Conservation (phyloP, 2,113 vertebrate genomes). For the Poecilia latipinna region DNA sequence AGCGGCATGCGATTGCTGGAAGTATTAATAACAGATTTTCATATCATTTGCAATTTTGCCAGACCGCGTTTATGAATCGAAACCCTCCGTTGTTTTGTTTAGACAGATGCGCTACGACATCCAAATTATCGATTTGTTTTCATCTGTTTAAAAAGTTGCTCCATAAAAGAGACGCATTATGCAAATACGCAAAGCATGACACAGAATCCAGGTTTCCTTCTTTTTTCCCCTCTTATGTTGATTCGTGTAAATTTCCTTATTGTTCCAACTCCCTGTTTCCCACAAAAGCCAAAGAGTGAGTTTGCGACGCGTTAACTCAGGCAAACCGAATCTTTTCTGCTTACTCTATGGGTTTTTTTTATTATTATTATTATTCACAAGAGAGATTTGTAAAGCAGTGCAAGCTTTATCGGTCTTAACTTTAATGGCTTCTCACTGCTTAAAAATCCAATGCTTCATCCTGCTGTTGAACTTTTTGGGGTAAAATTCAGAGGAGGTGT, state of each 20-base stretch:
- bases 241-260: conserved; percentile 38
- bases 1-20: conserved; percentile 48
- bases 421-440: conserved; percentile 55
- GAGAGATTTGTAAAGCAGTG: conserved; percentile 55
- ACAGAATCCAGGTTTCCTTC: conserved; percentile 14
- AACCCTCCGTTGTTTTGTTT: background rate
- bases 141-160: conserved; percentile 20
- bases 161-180: conserved; percentile 36
- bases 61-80: conserved; percentile 46
- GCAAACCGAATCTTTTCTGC: conserved; percentile 72
- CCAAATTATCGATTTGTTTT: conserved; percentile 16
- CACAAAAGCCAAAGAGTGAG: conserved; percentile 53
- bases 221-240: conserved; percentile 32
- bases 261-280: conserved; percentile 56
- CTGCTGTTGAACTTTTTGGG: conserved; percentile 64
- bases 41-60: conserved; percentile 41
- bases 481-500: conserved; percentile 45
- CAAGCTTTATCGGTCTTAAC: conserved; percentile 52
- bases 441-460: conserved; percentile 49
- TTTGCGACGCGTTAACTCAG: conserved; percentile 51
- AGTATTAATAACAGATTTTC: conserved; percentile 48
- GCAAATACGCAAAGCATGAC: conserved; percentile 34
- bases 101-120: background rate
- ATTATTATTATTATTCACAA: conserved; percentile 63
- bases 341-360: conserved; percentile 70